Percentiles rank a stretch among this genome's conserved stretches.
These are phyloP conservation scores for Lota lota DNA, from an alignment of 2,113 vertebrate genomes.

Conservation along the genomic window DNA sequence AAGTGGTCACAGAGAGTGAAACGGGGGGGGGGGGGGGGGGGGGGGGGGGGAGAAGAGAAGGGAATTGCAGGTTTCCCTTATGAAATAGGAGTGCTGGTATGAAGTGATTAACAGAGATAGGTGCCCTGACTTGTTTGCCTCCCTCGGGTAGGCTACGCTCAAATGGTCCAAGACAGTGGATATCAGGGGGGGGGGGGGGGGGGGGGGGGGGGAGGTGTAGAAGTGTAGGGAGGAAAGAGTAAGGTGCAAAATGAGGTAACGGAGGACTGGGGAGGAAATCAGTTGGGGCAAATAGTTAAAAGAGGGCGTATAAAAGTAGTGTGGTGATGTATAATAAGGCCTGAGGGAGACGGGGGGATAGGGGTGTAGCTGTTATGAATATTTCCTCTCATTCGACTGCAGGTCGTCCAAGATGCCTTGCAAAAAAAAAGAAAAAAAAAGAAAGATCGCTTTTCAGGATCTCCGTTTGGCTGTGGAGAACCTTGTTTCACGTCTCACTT, in stretches of 20 bases:
- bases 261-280: background rate
- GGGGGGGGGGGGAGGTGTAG: background rate
- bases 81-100: constrained; percentile 10
- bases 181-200: too few species aligned
- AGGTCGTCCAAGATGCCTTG: too few species aligned
- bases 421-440: too few species aligned
- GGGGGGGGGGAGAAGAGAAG: constrained; percentile 8
- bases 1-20: background rate
- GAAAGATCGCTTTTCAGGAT: too few species aligned
- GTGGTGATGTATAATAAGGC: background rate
- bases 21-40: background rate
- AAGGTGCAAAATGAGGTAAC: background rate
- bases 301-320: background rate
- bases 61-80: constrained; percentile 18
- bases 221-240: too few species aligned
- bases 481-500: too few species aligned
- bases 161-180: too few species aligned
- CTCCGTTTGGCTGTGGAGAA: too few species aligned
- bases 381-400: too few species aligned
- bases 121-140: constrained; percentile 44
- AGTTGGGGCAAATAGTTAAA: background rate
- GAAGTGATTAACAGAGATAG: constrained; percentile 26
- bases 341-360: too few species aligned
- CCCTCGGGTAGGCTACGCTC: constrained; percentile 8
- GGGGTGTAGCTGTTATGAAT: too few species aligned